phyloP scores from a whole-genome alignment of 2,113 vertebrate species.

The Chloebia gouldiae region DNA sequence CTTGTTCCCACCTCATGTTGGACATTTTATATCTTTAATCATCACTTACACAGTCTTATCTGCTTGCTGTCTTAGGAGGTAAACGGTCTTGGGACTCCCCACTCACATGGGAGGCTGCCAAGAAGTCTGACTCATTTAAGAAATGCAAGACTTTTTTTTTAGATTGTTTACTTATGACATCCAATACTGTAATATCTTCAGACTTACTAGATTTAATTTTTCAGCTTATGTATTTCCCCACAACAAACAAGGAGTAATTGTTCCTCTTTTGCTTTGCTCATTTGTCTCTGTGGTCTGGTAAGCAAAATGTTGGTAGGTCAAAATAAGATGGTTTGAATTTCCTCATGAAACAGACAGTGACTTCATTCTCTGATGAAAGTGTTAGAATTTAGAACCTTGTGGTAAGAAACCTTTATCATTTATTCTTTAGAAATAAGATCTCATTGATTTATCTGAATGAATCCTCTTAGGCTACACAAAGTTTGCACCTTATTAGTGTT shows the following conservation, averaged over 20 bases:
- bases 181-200: not conserved
- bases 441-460: not conserved
- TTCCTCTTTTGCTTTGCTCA: not conserved
- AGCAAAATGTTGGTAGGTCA: not conserved
- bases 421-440: not conserved
- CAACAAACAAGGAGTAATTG: not conserved
- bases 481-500: not conserved
- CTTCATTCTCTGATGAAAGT: not conserved
- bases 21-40: not conserved
- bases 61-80: not conserved
- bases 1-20: not conserved
- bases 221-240: not conserved
- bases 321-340: not conserved
- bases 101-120: not conserved
- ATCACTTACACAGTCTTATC: not conserved
- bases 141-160: not conserved
- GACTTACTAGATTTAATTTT: conserved; percentile 1
- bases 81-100: not conserved
- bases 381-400: not conserved
- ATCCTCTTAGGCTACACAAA: not conserved
- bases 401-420: not conserved
- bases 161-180: not conserved
- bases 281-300: not conserved
- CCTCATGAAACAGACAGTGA: not conserved
- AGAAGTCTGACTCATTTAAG: not conserved